Conservation (phyloP, 2,113 vertebrate genomes). For the Anarrhichthys ocellatus region DNA sequence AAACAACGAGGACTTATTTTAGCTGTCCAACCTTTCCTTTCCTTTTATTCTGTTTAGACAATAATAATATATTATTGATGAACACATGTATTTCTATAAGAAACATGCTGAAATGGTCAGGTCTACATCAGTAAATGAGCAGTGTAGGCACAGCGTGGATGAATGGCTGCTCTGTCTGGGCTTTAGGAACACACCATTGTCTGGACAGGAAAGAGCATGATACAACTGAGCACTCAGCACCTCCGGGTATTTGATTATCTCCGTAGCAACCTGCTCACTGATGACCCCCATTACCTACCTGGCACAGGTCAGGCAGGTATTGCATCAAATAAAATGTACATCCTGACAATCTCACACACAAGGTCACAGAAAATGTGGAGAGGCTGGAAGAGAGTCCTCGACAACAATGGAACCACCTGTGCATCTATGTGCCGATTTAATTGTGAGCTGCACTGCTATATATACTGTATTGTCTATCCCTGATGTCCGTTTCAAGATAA, state of each 20-base stretch:
- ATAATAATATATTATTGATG: background rate
- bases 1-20: background rate
- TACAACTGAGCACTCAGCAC: constrained; percentile 58
- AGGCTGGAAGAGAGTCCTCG: constrained; percentile 26
- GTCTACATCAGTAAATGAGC: constrained; percentile 22
- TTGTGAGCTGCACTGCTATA: background rate
- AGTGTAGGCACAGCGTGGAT: background rate
- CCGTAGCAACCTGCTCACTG: constrained; percentile 66
- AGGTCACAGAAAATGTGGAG: constrained; percentile 33
- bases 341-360: constrained; percentile 62
- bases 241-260: constrained; percentile 75
- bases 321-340: constrained; percentile 71
- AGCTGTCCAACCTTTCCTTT: background rate
- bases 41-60: background rate
- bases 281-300: constrained; percentile 75
- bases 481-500: constrained; percentile 12
- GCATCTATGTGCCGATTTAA: constrained; percentile 19
- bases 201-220: constrained; percentile 59
- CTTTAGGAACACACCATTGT: constrained; percentile 54
- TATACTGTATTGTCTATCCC: background rate
- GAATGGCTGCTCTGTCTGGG: background rate
- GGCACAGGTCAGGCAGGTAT: constrained; percentile 64
- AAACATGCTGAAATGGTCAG: constrained; percentile 1
- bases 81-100: constrained; percentile 7
- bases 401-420: constrained; percentile 40